Conservation (phyloP, 2,888 invertebrate genomes). For the Prenolepis imparis region DNA sequence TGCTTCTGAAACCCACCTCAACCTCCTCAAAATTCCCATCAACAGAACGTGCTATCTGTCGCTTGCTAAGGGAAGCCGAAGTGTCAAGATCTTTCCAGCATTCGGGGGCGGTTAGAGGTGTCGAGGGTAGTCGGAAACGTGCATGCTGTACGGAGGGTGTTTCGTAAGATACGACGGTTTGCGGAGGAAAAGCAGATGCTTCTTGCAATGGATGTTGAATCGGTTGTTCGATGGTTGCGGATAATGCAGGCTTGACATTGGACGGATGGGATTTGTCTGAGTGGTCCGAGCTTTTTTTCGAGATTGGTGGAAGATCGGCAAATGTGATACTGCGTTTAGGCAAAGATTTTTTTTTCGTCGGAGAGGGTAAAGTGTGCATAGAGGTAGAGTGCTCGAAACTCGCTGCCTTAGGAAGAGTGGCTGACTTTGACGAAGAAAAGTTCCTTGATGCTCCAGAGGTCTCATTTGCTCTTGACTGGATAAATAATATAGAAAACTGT, state of each 20-base stretch:
- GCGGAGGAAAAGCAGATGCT: constrained; percentile 65
- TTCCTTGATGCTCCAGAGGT: constrained; percentile 82
- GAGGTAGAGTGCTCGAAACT: constrained; percentile 75
- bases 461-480: constrained; percentile 79
- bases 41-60: constrained; percentile 86
- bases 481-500: constrained; percentile 76
- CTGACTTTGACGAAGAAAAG: constrained; percentile 73
- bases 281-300: constrained; percentile 42
- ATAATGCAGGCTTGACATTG: constrained; percentile 48
- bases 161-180: constrained; percentile 62
- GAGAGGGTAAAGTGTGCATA: constrained; percentile 78
- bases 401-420: constrained; percentile 69
- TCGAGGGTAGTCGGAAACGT: constrained; percentile 83
- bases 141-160: constrained; percentile 47
- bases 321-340: constrained; percentile 82
- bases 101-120: constrained; percentile 82
- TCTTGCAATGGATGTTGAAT: constrained; percentile 70
- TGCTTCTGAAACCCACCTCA: constrained; percentile 84
- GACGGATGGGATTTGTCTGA: constrained; percentile 42
- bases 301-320: constrained; percentile 76
- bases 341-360: constrained; percentile 72
- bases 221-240: constrained; percentile 62
- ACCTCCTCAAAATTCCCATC: constrained; percentile 81
- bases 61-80: constrained; percentile 79
- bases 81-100: constrained; percentile 76